phyloP scores from a whole-genome alignment of 92 coral and sea anemone genomes.

The Epizoanthus scotinus region DNA sequence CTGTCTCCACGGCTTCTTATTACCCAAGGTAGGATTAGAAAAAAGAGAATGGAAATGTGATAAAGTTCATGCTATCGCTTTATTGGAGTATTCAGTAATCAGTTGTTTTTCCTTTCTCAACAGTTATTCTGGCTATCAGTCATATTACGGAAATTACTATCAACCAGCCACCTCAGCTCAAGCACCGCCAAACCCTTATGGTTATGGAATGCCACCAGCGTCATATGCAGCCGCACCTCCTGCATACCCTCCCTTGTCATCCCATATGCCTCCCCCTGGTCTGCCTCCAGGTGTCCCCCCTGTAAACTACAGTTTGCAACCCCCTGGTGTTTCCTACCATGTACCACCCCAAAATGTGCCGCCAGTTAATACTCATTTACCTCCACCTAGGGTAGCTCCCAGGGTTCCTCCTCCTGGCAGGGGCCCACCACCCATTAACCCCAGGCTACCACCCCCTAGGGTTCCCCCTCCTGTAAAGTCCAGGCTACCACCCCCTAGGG shows the following conservation, averaged over 20 bases:
- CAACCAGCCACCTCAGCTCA: not conserved
- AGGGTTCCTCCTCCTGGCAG: conserved; percentile 37
- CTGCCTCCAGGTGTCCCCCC: not conserved
- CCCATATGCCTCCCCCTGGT: conserved; percentile 26
- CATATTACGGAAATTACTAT: not conserved
- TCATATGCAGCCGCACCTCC: not conserved
- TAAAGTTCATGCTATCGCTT: not conserved
- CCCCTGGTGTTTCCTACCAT: conserved; percentile 6
- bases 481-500: conserved; percentile 19
- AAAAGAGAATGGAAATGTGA: not conserved
- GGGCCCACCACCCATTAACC: conserved; percentile 23
- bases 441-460: conserved; percentile 30
- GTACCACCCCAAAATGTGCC: conserved; percentile 9
- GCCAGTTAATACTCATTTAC: conserved; percentile 34
- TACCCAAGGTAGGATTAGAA: conserved; percentile 5
- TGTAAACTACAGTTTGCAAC: not conserved
- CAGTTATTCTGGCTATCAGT: not conserved
- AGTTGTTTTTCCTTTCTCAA: not conserved
- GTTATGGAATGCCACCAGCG: not conserved
- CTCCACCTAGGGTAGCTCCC: conserved; percentile 42
- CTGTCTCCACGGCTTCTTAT: not conserved
- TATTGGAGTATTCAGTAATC: not conserved
- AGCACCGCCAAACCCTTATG: conserved; percentile 11
- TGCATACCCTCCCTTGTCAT: not conserved
- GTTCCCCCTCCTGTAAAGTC: conserved; percentile 45